These are phyloP conservation scores for Clarias macrocephalus DNA, from an alignment of 2,113 vertebrate species.

Conservation along the genomic window DNA sequence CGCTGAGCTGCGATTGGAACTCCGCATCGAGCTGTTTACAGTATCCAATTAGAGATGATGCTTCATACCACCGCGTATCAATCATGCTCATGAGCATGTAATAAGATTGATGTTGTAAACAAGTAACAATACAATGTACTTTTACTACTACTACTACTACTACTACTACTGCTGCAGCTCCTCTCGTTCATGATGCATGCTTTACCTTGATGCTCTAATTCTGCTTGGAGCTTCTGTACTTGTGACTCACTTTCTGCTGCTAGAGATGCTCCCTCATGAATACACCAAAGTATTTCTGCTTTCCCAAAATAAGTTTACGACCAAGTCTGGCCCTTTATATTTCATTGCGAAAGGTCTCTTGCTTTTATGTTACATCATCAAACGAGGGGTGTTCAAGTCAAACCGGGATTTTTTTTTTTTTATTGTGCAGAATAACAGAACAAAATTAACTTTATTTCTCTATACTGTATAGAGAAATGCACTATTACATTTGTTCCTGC, in stretches of 20 bases:
- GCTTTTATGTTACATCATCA: background rate
- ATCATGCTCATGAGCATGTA: background rate
- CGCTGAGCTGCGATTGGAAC: background rate
- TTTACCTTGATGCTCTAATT: background rate
- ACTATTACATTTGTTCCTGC: no score
- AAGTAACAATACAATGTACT: background rate
- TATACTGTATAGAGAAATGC: no score
- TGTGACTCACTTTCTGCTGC: slow-evolving; percentile 8
- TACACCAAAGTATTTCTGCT: background rate
- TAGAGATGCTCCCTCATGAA: background rate
- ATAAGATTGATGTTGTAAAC: background rate
- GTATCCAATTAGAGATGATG: background rate
- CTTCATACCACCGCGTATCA: background rate
- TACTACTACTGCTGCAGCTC: background rate
- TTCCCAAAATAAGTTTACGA: background rate
- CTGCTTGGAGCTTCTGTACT: background rate
- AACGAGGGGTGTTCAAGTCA: background rate
- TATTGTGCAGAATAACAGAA: no score
- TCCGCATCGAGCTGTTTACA: background rate
- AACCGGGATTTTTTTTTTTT: no score
- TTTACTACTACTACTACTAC: background rate
- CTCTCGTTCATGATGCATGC: background rate
- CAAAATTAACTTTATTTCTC: no score
- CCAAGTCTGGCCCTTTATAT: background rate
- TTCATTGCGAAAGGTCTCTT: background rate